phyloP scores from a whole-genome alignment of 1,140 invertebrate species.

The Nephotettix cincticeps region DNA sequence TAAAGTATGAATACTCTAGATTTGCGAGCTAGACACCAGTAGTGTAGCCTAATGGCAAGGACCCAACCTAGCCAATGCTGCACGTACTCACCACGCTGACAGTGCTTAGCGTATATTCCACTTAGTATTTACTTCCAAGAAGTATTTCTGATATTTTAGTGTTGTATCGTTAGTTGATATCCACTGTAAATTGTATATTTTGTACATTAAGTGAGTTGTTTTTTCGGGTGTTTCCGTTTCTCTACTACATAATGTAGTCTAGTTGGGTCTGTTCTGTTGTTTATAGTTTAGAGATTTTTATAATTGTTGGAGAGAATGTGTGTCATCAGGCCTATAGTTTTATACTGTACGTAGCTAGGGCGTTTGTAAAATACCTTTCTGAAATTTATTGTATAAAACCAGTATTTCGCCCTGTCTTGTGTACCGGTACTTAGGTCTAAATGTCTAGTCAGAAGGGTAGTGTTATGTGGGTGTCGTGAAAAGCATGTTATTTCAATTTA shows the following conservation, averaged over 20 bases:
- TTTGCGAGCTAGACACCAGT: no score
- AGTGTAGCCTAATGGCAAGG: no score
- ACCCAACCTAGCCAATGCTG: no score
- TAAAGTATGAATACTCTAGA: no score
- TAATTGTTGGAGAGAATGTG: conserved; percentile 10
- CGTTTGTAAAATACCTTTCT: not conserved
- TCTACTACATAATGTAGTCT: not conserved
- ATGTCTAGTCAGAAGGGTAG: conserved; percentile 15
- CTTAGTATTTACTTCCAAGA: conserved; percentile 6
- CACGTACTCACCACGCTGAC: no score
- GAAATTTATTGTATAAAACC: no score
- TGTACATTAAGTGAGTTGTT: conserved; percentile 10
- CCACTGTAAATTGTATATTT: conserved; percentile 20
- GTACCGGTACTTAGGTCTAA: not conserved
- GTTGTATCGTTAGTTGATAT: not conserved
- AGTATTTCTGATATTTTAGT: conserved; percentile 15
- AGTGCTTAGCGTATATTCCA: not conserved
- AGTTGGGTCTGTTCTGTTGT: not conserved
- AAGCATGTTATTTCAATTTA: conserved; percentile 28
- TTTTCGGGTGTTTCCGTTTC: not conserved
- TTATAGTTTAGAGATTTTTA: conserved; percentile 21
- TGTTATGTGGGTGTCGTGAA: conserved; percentile 14
- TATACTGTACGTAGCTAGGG: conserved; percentile 15
- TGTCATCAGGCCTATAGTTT: conserved; percentile 12
- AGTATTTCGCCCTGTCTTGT: not conserved